Base-by-base conservation (phyloP, 1,140 invertebrate genomes). In the Acromyrmex echinatior region DNA sequence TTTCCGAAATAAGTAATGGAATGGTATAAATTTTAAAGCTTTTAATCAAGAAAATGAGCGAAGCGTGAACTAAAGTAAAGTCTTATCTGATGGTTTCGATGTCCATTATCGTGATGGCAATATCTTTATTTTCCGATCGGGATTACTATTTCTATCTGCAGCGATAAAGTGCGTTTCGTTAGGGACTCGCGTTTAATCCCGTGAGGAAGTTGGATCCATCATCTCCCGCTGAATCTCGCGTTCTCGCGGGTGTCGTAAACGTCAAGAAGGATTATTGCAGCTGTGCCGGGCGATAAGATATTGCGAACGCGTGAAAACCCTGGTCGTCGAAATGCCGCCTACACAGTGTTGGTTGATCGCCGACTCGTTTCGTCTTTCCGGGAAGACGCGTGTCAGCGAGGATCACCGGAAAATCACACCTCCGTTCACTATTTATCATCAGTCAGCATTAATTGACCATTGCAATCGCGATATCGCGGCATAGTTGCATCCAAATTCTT, bases 361-460 rank as follows among this genome's bases (percentile, higher is more conserved):
- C 18, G 39, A 74, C 56, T 65, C 45, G 49, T 65, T 87, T 31
- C 66, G 58, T 87, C 76, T 84, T 73, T 53, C 31, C 39, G 31
- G 31, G 14, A n/a, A 60, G 80, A 82, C 60, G 53, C 56, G 39
- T 78, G 65, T 87, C 68, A 56, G 21, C 51, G 14, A 9, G 21
- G 9, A n/a, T 53, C 78, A 49, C 0, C 45, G 73, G 86, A 74
- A 90, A 90, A 90, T 90, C 86, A 87, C 66, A 60, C 87, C 76
- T 74, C 16, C 31, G 28, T 70, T 51, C 51, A 68, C 58, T 60
- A 88, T 90, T 28, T 62, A 51, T 51, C 86, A 89, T 91, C 90
- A 78, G 63, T 79, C 78, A 28, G 53, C 66, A 91, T 90, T 87
- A 84, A 91, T 90, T 91, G 88, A 87, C 87, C 89, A 45, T 68